These are phyloP conservation scores for Bombylius discolor DNA, from an alignment of 2,888 invertebrate species.

Conservation along the genomic window DNA sequence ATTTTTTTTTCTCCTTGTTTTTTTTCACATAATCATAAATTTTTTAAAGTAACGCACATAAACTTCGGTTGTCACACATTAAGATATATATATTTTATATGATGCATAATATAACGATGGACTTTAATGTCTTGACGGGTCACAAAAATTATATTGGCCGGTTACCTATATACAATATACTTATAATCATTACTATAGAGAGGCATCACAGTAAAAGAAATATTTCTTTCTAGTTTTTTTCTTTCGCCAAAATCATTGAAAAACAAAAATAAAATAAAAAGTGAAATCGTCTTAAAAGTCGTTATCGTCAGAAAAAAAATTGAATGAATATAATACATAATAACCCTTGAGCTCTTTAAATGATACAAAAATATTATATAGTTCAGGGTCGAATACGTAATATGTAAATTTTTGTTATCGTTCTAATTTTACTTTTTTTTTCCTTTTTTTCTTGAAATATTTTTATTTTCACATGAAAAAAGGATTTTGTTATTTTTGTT, in stretches of 20 bases:
- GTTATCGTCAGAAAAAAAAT: no score
- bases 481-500: no score
- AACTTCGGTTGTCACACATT: constrained; percentile 2
- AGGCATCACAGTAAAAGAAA: no score
- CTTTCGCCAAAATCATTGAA: no score
- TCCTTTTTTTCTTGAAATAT: not conserved
- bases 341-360: not conserved
- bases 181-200: no score
- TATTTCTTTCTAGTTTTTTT: no score
- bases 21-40: constrained; percentile 6
- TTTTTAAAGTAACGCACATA: not conserved
- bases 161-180: no score
- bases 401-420: not conserved
- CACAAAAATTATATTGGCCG: no score
- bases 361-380: not conserved
- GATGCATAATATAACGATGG: no score
- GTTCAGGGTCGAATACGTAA: not conserved
- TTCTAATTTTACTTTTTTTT: not conserved
- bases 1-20: no score
- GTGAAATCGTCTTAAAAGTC: not conserved
- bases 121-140: not conserved
- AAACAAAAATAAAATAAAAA: not conserved
- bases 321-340: not conserved
- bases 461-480: no score
- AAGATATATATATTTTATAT: not conserved